A percentile compares a stretch with the other conserved stretches of the same genome.
phyloP scores from a whole-genome alignment of 2,113 vertebrate genomes.

The Nipponia nippon region DNA sequence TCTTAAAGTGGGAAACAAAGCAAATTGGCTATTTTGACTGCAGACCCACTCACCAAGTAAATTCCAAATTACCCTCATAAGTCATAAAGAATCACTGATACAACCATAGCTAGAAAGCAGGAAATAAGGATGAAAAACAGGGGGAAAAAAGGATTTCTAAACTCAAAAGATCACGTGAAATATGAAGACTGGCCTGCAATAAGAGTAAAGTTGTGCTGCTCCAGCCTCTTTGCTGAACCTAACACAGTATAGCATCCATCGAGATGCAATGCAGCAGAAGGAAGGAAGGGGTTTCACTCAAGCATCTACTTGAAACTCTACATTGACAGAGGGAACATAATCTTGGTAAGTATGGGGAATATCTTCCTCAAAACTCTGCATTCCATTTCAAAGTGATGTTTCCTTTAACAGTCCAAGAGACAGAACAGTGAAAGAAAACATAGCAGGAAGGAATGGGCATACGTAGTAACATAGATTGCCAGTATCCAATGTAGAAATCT shows the following conservation, averaged over 20 bases:
- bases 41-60: not conserved
- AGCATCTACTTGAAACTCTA: not conserved
- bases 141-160: fast-evolving
- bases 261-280: not conserved
- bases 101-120: not conserved
- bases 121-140: not conserved
- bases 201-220: not conserved
- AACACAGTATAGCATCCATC: fast-evolving
- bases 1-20: not conserved
- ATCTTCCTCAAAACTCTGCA: not conserved
- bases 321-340: not conserved
- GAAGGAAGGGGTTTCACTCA: not conserved
- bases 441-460: not conserved
- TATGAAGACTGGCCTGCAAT: not conserved
- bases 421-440: not conserved
- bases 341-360: not conserved
- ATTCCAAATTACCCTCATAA: not conserved
- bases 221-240: not conserved
- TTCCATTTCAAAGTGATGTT: not conserved
- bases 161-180: not conserved
- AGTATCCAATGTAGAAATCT: not conserved
- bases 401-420: not conserved
- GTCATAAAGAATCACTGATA: not conserved
- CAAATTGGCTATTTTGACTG: not conserved
- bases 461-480: not conserved